Conservation (phyloP, 2,797 vertebrate species). For the Enteromius unitaeniatus region DNA sequence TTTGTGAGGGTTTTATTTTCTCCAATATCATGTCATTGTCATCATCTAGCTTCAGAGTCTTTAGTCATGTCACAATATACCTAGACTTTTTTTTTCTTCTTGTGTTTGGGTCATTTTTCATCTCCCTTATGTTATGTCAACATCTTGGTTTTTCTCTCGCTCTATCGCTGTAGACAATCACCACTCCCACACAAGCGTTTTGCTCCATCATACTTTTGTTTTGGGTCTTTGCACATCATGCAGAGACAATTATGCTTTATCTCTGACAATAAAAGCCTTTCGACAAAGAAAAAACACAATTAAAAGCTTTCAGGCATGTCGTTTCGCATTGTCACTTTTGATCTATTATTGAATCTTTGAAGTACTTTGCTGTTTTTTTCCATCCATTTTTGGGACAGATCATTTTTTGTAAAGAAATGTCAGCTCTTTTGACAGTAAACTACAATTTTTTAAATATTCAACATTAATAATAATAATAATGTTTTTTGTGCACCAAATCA, state of each 20-base stretch:
- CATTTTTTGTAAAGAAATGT: background rate
- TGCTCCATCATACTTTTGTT: conserved; percentile 4
- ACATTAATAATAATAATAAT: background rate
- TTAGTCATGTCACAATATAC: conserved; percentile 25
- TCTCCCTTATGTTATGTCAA: conserved; percentile 16
- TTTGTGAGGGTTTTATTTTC: conserved; percentile 6
- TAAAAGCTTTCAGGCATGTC: conserved; percentile 36
- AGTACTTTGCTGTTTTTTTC: conserved; percentile 16
- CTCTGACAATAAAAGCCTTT: background rate
- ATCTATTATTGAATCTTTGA: conserved; percentile 4
- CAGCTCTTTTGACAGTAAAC: background rate
- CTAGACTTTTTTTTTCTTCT: conserved; percentile 7
- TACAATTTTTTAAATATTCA: background rate
- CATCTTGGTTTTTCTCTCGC: conserved; percentile 5
- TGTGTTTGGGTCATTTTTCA: conserved; percentile 29
- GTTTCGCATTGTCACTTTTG: conserved; percentile 27
- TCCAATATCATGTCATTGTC: conserved; percentile 38
- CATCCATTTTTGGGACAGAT: conserved; percentile 2
- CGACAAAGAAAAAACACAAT: background rate
- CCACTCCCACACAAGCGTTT: background rate
- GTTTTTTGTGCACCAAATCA: background rate
- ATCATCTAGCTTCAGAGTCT: conserved; percentile 10
- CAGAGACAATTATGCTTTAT: background rate
- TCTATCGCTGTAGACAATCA: conserved; percentile 10
- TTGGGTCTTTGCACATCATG: conserved; percentile 1